phyloP scores from a whole-genome alignment of 2,797 vertebrate genomes.

The Aselliscus stoliczkanus region DNA sequence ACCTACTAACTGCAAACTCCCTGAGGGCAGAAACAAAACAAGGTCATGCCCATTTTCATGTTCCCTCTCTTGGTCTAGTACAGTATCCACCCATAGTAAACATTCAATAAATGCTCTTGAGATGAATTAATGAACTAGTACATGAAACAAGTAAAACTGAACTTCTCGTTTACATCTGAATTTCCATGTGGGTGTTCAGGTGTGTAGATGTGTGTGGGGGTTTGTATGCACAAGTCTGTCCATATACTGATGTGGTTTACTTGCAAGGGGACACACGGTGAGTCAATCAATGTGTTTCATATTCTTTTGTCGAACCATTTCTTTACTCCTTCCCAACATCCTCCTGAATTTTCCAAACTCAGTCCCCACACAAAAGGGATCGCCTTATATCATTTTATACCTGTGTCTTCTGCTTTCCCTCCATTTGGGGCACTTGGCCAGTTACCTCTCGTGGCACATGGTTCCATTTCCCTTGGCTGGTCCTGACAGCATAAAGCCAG shows the following conservation, averaged over 20 bases:
- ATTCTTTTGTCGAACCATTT: not conserved
- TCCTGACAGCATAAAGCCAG: not conserved
- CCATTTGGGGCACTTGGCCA: not conserved
- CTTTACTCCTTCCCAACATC: not conserved
- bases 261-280: not conserved
- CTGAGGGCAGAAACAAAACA: not conserved
- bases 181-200: not conserved
- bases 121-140: not conserved
- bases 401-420: not conserved
- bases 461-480: not conserved
- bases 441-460: not conserved
- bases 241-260: not conserved
- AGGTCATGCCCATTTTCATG: not conserved
- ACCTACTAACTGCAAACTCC: not conserved
- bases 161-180: not conserved
- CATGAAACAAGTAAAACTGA: not conserved
- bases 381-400: not conserved
- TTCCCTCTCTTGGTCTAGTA: not conserved
- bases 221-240: rapidly evolving
- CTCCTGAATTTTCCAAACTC: not conserved
- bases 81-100: not conserved
- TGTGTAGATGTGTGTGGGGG: not conserved
- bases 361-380: not conserved
- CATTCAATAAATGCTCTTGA: not conserved
- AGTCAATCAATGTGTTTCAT: not conserved